Evolutionary conservation across 2,113 vertebrate genomes (phyloP), one percentile per base, ranked within the genome.

Genomic region (Colius striatus): DNA sequence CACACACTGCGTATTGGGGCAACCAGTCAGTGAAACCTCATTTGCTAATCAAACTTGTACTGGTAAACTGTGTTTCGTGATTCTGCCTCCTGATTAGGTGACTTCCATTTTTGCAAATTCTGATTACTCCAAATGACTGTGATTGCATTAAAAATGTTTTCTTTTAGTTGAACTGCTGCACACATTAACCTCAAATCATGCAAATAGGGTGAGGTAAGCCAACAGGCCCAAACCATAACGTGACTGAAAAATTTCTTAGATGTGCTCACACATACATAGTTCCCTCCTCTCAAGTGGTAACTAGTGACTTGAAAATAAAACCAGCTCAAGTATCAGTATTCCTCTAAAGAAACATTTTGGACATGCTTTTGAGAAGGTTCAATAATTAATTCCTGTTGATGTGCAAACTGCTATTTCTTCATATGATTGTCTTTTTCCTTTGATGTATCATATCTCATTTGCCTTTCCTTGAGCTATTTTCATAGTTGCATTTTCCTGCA

Each of bases 1-100:
- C 58, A 18, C 0, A 0, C 13, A 12, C 11, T 0, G 0, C 5
- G 1, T 4, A 3, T 16, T 1, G 23, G 34, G 32, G 10, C 17
- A 86, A 5, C 9, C 73, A 68, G 30, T 17, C 10, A 3, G 16
- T 0, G 0, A 82, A 23, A 34, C 27, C 55, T 93, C 57, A 54
- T 95, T 94, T 89, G 43, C 43, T 54, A 67, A 68, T 41, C 74
- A 82, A 84, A 87, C 6, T 14, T 25, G 51, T 67, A 15, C 17
- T 90, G 57, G 55, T 67, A 89, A 60, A 62, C 13, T 20, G 4
- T 13, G 34, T 47, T 63, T 68, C 15, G 6, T 0, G 1, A 79
- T 94, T 87, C 77, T 58, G 54, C 8, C 65, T 87, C 78, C 75
- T 93, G n/a, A 66, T 38, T 25, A 45, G 21, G 32, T 50, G 27